These are phyloP conservation scores for Bombyx mori DNA, from an alignment of 1,140 invertebrate species.

Conservation along the genomic window ASM3026992v2 NC_085129.1:673001-673500, in stretches of 20 bases:
- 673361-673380: no score
- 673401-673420: no score
- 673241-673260: conserved; percentile 12
- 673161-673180: not conserved
- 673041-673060: conserved; percentile 13
- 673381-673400: no score
- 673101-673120: not conserved
- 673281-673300: conserved; percentile 29
- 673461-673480: no score
- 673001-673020: conserved; percentile 56
- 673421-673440: no score
- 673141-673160: no score
- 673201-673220: conserved; percentile 20
- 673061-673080: not conserved
- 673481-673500: no score
- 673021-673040: conserved; percentile 34
- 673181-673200: conserved; percentile 13
- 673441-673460: no score
- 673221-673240: conserved; percentile 10
- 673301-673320: conserved; percentile 11
- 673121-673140: not conserved
- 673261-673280: conserved; percentile 18
- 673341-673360: no score
- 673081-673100: not conserved
- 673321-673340: conserved; percentile 10